phyloP scores from a whole-genome alignment of 2,888 invertebrate genomes.

The Nomada goodeniana region DNA sequence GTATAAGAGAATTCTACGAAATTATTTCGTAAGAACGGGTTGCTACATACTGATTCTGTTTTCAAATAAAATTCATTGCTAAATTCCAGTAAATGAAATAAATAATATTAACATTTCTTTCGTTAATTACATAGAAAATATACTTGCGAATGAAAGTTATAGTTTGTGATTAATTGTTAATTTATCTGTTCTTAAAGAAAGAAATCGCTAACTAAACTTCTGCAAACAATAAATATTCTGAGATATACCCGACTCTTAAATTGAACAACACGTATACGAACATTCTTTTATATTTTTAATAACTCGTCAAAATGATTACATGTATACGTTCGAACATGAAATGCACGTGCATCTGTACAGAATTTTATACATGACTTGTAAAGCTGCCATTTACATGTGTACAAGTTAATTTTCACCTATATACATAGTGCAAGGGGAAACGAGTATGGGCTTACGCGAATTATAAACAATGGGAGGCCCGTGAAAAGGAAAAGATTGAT shows the following conservation, averaged over 20 bases:
- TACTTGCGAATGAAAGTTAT: too few relatives aligned
- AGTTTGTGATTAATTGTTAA: neutral
- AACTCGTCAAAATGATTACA: neutral
- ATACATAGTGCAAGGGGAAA: constrained; percentile 60
- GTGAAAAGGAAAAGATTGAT: constrained; percentile 31
- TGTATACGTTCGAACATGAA: neutral
- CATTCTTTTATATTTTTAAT: neutral
- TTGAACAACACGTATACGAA: neutral
- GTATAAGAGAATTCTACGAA: neutral
- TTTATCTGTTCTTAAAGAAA: neutral
- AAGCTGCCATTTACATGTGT: constrained; percentile 69
- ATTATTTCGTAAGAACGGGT: too few relatives aligned
- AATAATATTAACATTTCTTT: neutral
- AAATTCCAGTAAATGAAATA: too few relatives aligned
- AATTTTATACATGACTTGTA: constrained; percentile 70
- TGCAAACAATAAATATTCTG: neutral
- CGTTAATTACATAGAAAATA: too few relatives aligned
- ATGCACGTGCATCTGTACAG: constrained; percentile 48
- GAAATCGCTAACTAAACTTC: neutral
- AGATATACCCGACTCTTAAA: neutral
- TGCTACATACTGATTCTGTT: too few relatives aligned
- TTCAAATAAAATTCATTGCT: too few relatives aligned
- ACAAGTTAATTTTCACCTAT: constrained; percentile 56
- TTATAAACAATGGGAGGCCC: constrained; percentile 35
- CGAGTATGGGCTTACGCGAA: constrained; percentile 9